Evolutionary conservation across 1,140 invertebrate genomes (phyloP).

Genomic region (Drosophila eugracilis): DNA sequence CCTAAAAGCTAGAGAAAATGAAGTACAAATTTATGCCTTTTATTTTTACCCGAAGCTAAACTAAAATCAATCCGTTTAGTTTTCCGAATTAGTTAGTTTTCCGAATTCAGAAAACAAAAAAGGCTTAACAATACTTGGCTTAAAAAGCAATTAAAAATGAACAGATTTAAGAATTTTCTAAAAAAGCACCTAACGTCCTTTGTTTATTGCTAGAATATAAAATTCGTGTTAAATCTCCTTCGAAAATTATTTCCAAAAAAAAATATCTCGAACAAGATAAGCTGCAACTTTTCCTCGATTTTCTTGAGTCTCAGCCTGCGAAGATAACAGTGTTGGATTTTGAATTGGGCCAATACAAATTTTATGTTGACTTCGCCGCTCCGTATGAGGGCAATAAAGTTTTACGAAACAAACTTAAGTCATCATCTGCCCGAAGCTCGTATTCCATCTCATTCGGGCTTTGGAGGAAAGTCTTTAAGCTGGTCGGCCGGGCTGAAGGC

Average conservation of each 20-base stretch:
- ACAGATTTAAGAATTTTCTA: not conserved
- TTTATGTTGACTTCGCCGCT: not conserved
- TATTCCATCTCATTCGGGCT: conserved; percentile 23
- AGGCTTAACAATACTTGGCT: not conserved
- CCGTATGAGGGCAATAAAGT: conserved; percentile 22
- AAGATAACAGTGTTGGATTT: not conserved
- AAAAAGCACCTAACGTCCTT: not conserved
- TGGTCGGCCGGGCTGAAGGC: conserved; percentile 22
- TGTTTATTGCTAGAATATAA: not conserved
- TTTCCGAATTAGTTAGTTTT: not conserved
- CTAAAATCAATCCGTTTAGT: no score
- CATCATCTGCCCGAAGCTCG: conserved; percentile 40
- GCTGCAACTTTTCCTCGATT: not conserved
- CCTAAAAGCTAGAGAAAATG: not conserved
- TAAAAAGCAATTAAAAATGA: not conserved
- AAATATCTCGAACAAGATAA: conserved; percentile 7
- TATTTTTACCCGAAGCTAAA: no score
- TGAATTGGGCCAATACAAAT: conserved; percentile 9
- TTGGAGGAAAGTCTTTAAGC: conserved; percentile 41
- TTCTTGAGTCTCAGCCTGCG: not conserved
- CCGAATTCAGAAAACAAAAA: no score
- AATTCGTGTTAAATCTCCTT: not conserved
- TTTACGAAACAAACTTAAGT: conserved; percentile 31
- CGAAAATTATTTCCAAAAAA: not conserved
- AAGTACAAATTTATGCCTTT: no score